Evolutionary conservation across 37 sponge, comb jelly and placozoan genomes (phyloP).

Genomic region (Tethya wilhelma): DNA sequence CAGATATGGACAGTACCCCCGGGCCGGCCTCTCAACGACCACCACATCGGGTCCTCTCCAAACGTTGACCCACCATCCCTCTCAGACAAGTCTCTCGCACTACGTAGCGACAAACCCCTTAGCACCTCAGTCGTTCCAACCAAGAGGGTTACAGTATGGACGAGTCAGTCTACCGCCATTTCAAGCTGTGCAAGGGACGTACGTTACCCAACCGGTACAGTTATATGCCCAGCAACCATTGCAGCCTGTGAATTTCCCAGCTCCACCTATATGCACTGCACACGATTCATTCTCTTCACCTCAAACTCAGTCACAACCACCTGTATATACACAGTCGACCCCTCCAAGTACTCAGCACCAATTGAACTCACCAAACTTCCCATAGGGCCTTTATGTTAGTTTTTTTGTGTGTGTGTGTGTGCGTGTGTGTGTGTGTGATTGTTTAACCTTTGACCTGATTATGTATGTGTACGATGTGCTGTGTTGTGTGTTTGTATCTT

Average conservation of each 20-base stretch:
- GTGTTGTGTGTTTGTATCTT: no score
- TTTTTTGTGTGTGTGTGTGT: no score
- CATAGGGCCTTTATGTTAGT: no score
- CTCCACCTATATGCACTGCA: not conserved
- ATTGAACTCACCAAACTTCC: constrained; percentile 18
- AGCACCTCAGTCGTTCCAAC: not conserved
- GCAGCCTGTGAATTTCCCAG: not conserved
- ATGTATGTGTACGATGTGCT: no score
- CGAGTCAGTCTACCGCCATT: constrained; percentile 14
- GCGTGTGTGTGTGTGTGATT: no score
- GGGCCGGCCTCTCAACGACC: not conserved
- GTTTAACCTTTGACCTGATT: no score
- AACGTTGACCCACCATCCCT: constrained; percentile 23
- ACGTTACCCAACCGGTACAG: not conserved
- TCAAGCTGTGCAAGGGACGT: not conserved
- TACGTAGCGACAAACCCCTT: constrained; percentile 24
- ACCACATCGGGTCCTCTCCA: constrained; percentile 17
- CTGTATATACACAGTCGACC: no score
- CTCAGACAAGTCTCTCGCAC: constrained; percentile 21
- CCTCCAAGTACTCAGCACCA: constrained; percentile 8
- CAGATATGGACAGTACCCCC: not conserved
- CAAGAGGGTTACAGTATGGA: constrained; percentile 4
- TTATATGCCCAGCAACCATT: not conserved
- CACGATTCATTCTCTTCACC: not conserved
- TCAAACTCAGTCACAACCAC: not conserved